Conservation (phyloP, 2,888 invertebrate genomes). For the Anticlea derivata region DNA sequence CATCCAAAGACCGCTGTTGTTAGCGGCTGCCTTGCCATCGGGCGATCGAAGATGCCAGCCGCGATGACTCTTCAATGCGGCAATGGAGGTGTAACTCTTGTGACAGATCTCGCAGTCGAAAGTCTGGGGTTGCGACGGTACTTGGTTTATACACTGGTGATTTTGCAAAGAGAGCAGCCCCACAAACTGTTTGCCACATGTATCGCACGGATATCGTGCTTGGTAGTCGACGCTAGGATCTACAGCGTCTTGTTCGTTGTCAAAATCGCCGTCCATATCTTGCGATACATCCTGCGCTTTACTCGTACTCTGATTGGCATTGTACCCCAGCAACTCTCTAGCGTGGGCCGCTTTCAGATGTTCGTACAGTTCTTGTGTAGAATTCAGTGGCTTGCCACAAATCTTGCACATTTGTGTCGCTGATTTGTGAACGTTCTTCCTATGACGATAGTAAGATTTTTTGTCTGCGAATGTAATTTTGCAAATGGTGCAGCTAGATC, state of each 20-base stretch:
- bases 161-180: conserved; percentile 79
- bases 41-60: conserved; percentile 87
- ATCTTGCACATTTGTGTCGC: conserved; percentile 84
- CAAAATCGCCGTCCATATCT: conserved; percentile 66
- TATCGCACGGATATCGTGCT: conserved; percentile 80
- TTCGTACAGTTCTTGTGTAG: conserved; percentile 85
- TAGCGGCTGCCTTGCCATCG: conserved; percentile 79
- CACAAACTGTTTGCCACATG: conserved; percentile 82
- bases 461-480: conserved; percentile 85
- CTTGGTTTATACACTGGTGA: conserved; percentile 80
- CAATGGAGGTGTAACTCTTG: conserved; percentile 86
- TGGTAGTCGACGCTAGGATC: conserved; percentile 74
- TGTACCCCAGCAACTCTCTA: conserved; percentile 76
- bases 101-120: conserved; percentile 87
- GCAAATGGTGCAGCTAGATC: conserved; percentile 85
- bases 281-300: conserved; percentile 61
- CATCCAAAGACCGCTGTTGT: conserved; percentile 81
- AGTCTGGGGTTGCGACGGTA: conserved; percentile 63
- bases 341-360: conserved; percentile 85
- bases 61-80: conserved; percentile 86
- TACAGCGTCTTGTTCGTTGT: conserved; percentile 62
- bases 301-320: conserved; percentile 69
- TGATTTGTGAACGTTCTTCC: conserved; percentile 81
- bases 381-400: conserved; percentile 85
- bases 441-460: conserved; percentile 84